phyloP scores from a whole-genome alignment of 2,888 invertebrate species.

The Oscheius myriophilus region DNA sequence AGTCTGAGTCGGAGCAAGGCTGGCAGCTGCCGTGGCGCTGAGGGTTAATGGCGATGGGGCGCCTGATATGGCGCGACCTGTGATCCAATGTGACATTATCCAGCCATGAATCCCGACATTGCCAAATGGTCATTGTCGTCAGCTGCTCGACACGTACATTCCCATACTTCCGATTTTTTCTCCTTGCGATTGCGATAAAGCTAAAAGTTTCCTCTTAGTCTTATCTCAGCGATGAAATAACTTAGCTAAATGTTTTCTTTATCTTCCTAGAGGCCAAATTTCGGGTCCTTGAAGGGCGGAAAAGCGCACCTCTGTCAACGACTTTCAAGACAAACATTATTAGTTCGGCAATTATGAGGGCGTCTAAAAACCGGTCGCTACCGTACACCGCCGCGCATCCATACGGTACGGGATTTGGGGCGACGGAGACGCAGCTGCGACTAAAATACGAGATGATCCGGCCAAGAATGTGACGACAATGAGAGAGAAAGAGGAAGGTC shows the following conservation, averaged over 20 bases:
- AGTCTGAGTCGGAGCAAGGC: constrained; percentile 18
- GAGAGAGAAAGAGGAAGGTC: no score
- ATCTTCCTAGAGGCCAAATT: no score
- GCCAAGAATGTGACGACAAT: no score
- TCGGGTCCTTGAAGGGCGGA: background rate
- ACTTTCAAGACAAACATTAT: constrained; percentile 33
- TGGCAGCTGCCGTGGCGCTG: constrained; percentile 24
- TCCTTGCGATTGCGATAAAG: no score
- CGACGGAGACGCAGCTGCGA: background rate
- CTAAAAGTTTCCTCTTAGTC: no score
- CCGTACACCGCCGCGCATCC: constrained; percentile 16
- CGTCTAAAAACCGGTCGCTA: constrained; percentile 28
- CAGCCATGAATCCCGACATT: constrained; percentile 30
- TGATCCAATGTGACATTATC: constrained; percentile 32
- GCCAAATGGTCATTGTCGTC: constrained; percentile 26
- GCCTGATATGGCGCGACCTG: constrained; percentile 31
- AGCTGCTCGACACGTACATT: constrained; percentile 24
- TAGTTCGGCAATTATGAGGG: constrained; percentile 32
- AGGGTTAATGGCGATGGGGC: constrained; percentile 29
- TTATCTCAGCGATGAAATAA: no score
- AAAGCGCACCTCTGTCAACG: constrained; percentile 1
- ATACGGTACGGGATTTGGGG: constrained; percentile 28
- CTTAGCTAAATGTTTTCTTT: no score
- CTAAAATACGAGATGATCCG: no score
- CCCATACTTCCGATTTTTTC: background rate